These are phyloP conservation scores for Octopus sinensis DNA, from an alignment of 1,140 invertebrate species.

Conservation along the genomic window DNA sequence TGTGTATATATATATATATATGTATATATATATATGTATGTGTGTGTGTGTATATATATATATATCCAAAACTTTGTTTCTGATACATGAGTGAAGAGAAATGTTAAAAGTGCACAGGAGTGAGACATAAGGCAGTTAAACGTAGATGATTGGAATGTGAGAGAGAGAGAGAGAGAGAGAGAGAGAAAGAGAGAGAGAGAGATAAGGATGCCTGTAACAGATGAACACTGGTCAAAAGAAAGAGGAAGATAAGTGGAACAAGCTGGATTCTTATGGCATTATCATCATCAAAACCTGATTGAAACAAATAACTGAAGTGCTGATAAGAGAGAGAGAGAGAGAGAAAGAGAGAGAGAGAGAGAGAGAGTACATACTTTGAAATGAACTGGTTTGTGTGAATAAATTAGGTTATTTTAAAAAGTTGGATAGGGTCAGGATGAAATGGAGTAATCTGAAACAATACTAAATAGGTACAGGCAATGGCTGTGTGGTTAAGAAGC, in stretches of 20 bases:
- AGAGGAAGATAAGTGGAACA: neutral
- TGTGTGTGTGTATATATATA: constrained; percentile 1
- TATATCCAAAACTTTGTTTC: neutral
- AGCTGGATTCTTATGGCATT: neutral
- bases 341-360: neutral
- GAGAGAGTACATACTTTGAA: neutral
- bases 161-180: neutral
- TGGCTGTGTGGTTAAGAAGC: too few species aligned
- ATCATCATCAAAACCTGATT: too few species aligned
- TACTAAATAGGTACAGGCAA: too few species aligned
- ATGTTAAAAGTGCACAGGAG: neutral
- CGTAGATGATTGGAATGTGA: neutral
- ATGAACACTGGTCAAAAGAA: neutral
- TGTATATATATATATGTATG: neutral
- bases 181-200: neutral
- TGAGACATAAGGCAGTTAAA: neutral
- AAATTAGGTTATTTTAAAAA: too few species aligned
- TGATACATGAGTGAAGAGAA: neutral
- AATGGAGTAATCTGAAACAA: too few species aligned
- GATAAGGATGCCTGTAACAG: neutral
- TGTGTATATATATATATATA: neutral
- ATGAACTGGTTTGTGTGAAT: too few species aligned
- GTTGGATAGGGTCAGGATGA: too few species aligned
- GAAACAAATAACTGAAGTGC: too few species aligned
- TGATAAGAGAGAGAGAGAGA: neutral